phyloP scores from a whole-genome alignment of 2,888 invertebrate genomes.

The Proisotoma minuta region DNA sequence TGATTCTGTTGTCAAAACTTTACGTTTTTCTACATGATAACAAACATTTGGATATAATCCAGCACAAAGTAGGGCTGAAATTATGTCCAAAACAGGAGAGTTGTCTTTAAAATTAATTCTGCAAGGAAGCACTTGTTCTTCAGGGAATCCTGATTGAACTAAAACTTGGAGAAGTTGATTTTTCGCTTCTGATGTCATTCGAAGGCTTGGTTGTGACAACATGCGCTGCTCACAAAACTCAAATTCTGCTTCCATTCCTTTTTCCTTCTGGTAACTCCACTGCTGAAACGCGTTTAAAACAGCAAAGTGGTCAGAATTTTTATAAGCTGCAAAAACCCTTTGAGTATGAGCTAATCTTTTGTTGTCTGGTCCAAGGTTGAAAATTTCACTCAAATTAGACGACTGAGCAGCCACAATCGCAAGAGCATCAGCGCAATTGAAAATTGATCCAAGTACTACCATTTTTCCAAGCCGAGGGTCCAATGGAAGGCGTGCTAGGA shows the following conservation, averaged over 20 bases:
- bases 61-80: conserved; percentile 78
- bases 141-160: conserved; percentile 78
- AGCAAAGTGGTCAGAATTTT: conserved; percentile 91
- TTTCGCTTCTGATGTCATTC: conserved; percentile 89
- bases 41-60: conserved; percentile 97
- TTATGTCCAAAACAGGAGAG: conserved; percentile 74
- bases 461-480: conserved; percentile 96
- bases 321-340: conserved; percentile 75
- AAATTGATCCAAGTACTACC: conserved; percentile 89
- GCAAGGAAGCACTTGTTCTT: conserved; percentile 72
- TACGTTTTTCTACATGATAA: conserved; percentile 89
- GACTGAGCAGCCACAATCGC: conserved; percentile 92
- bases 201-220: conserved; percentile 78
- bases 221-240: conserved; percentile 88
- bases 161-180: conserved; percentile 65
- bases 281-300: conserved; percentile 84
- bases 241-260: conserved; percentile 62
- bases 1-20: conserved; percentile 90
- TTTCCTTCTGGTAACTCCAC: conserved; percentile 56
- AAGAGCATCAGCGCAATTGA: conserved; percentile 83
- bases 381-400: conserved; percentile 92
- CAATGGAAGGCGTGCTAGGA: conserved; percentile 89
- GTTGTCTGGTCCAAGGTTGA: conserved; percentile 62
- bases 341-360: conserved; percentile 77
- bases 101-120: conserved; percentile 69